Conservation (phyloP, 2,113 vertebrate species). For the Redunca redunca region DNA sequence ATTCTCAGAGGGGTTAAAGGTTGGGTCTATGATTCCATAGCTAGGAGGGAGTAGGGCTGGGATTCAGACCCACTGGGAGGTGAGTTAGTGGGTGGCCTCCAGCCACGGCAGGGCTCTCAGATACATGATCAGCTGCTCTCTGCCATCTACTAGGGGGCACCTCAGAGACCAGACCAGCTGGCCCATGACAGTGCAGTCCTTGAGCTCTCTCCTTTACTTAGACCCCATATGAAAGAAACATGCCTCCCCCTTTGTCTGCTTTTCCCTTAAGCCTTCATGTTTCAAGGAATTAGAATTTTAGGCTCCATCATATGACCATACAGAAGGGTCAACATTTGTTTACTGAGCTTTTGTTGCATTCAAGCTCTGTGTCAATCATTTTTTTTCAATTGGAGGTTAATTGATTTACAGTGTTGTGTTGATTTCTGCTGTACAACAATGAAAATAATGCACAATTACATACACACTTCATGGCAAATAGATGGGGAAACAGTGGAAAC, state of each 20-base stretch:
- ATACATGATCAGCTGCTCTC: not conserved
- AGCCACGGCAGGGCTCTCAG: not conserved
- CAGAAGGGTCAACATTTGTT: not conserved
- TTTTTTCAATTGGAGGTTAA: not conserved
- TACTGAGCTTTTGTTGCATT: not conserved
- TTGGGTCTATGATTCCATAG: not conserved
- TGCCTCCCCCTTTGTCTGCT: not conserved
- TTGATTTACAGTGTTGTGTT: not conserved
- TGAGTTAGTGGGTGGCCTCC: not conserved
- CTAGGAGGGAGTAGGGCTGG: not conserved
- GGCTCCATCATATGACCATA: not conserved
- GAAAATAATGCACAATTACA: not conserved
- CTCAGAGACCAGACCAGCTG: not conserved
- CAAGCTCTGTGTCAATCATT: not conserved
- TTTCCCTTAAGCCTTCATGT: not conserved
- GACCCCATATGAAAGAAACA: not conserved
- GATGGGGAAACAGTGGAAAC: not conserved
- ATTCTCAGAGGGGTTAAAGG: not conserved
- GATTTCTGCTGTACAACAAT: not conserved
- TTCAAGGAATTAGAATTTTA: not conserved
- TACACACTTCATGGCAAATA: not conserved
- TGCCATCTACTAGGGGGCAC: not conserved
- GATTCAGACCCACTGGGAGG: not conserved
- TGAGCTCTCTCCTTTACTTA: not conserved
- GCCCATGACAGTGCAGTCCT: not conserved